phyloP scores from a whole-genome alignment of 2,113 vertebrate species.

The Grammomys dolichurus region DNA sequence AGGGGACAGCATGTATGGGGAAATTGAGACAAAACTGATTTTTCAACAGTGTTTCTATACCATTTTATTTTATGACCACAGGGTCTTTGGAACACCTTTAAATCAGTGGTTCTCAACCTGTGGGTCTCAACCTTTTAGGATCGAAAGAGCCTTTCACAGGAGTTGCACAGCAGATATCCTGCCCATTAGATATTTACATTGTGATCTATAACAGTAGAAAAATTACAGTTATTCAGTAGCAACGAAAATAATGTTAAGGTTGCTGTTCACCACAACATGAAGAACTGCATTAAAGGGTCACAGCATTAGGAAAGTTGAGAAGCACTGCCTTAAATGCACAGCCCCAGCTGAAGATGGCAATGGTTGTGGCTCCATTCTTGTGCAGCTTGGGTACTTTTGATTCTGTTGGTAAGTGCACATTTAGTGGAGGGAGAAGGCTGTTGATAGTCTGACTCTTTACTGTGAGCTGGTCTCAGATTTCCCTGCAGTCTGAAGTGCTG shows the following conservation, averaged over 20 bases:
- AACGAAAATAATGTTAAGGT: not conserved
- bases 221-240: not conserved
- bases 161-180: not conserved
- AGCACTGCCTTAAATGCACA: not conserved
- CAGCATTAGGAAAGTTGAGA: not conserved
- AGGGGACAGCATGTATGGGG: not conserved
- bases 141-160: not conserved
- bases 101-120: not conserved
- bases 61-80: not conserved
- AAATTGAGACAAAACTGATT: conserved; percentile 25
- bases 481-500: conserved; percentile 14
- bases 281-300: not conserved
- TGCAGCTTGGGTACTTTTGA: conserved; percentile 10
- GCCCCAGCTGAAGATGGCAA: not conserved
- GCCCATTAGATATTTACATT: not conserved
- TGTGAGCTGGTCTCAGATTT: conserved; percentile 28
- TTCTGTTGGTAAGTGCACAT: conserved; percentile 27
- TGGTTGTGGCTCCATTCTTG: conserved; percentile 30
- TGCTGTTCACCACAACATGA: not conserved
- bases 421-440: conserved; percentile 20
- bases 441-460: conserved; percentile 46
- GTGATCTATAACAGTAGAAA: not conserved
- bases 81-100: not conserved
- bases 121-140: not conserved
- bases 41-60: not conserved